A percentile compares a stretch with the other conserved stretches of the same genome.
These are phyloP conservation scores for Crambe crambe DNA, from an alignment of 37 sponge, comb jelly and placozoan genomes.

Conservation along the genomic window DNA sequence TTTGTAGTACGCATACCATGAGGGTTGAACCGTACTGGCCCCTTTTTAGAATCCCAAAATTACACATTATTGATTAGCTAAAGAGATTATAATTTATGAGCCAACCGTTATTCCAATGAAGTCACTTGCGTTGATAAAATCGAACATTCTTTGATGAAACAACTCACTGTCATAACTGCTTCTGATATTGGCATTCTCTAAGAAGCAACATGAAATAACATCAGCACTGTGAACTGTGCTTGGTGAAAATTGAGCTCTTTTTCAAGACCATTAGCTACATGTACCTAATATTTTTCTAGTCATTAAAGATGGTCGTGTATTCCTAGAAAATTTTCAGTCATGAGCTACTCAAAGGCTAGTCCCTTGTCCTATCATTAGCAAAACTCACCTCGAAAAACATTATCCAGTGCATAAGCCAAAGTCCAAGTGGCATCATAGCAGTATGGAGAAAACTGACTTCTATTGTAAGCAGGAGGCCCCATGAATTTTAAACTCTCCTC, in stretches of 20 bases:
- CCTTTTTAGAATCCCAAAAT: conserved; percentile 18
- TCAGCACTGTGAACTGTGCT: too few species aligned
- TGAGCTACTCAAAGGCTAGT: too few species aligned
- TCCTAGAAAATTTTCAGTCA: too few species aligned
- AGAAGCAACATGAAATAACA: neutral
- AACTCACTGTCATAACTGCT: neutral
- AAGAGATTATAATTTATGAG: too few species aligned
- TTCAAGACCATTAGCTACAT: neutral
- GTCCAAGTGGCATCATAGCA: conserved; percentile 56
- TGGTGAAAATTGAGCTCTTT: too few species aligned
- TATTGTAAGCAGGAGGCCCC: conserved; percentile 1
- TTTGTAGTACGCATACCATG: conserved; percentile 25
- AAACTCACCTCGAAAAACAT: conserved; percentile 32
- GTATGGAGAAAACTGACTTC: neutral
- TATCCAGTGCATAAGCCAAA: conserved; percentile 35
- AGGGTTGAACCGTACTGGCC: conserved; percentile 20
- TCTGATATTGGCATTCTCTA: neutral
- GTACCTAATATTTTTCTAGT: too few species aligned
- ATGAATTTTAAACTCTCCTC: neutral
- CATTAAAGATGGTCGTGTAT: too few species aligned
- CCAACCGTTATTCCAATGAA: neutral
- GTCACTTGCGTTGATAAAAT: neutral
- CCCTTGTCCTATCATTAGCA: too few species aligned
- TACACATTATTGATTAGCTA: too few species aligned
- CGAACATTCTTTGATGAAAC: neutral